Evolutionary conservation across 2,113 vertebrate species (phyloP).

Genomic region (Thamnaconus septentrionalis): DNA sequence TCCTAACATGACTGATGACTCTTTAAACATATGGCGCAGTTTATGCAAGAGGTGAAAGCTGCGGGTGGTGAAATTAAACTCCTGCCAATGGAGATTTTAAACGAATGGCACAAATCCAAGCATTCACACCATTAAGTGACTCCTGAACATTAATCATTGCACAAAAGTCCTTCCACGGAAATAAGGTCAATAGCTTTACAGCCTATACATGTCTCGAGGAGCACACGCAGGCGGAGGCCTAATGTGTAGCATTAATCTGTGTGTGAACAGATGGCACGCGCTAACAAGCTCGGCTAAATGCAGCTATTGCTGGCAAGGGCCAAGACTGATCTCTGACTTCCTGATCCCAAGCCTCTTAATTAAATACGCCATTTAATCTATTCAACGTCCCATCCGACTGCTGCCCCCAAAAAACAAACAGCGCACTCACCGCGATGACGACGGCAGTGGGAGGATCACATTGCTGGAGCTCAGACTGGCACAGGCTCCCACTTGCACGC

Average conservation of each 20-base stretch:
- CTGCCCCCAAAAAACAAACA: conserved; percentile 30
- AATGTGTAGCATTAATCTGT: conserved; percentile 53
- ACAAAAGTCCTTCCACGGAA: no score
- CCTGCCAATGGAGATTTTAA: no score
- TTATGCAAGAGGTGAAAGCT: no score
- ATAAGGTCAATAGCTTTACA: no score
- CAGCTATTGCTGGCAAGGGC: conserved; percentile 57
- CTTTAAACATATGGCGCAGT: no score
- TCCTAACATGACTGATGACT: no score
- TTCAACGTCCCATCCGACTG: conserved; percentile 39
- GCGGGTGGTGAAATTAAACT: no score
- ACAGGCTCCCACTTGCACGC: not conserved
- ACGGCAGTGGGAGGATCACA: not conserved
- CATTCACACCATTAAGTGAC: no score
- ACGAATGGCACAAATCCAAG: no score
- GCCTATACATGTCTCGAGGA: no score
- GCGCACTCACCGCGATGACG: conserved; percentile 30
- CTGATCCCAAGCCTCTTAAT: conserved; percentile 71
- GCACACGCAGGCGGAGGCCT: not conserved
- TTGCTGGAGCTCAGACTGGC: conserved; percentile 1
- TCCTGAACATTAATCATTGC: no score
- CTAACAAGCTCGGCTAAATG: conserved; percentile 72
- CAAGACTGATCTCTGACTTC: conserved; percentile 61
- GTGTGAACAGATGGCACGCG: conserved; percentile 67
- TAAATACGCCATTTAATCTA: conserved; percentile 72